Conservation (phyloP, 2,797 vertebrate species). For the Neostethus bicornis region DNA sequence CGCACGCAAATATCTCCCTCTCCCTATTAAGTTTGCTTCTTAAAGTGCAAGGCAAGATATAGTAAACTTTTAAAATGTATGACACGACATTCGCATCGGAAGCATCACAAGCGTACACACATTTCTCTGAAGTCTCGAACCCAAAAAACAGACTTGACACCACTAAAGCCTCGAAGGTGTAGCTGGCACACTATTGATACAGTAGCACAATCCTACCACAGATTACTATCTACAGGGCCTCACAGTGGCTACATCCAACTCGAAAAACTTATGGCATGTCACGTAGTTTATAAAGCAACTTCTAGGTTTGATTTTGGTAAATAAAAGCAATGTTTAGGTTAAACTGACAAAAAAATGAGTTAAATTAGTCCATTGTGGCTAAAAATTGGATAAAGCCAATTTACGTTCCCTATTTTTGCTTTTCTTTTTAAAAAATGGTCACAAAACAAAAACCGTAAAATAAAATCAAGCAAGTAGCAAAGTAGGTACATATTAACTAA, state of each 20-base stretch:
- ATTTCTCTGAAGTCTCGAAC: constrained; percentile 44
- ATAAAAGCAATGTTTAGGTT: neutral
- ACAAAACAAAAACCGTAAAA: neutral
- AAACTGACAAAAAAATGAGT: neutral
- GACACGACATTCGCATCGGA: constrained; percentile 46
- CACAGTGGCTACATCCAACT: constrained; percentile 22
- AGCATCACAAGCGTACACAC: constrained; percentile 25
- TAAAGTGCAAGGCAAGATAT: constrained; percentile 85
- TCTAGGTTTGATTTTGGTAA: neutral
- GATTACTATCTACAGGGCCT: constrained; percentile 52
- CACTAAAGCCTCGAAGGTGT: constrained; percentile 74
- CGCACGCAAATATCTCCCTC: constrained; percentile 28
- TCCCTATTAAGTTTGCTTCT: constrained; percentile 71
- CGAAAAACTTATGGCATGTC: constrained; percentile 6
- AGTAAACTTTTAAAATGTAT: constrained; percentile 81
- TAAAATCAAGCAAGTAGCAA: neutral
- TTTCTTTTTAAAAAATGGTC: neutral
- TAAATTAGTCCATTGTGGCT: neutral
- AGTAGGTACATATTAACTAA: too few species aligned
- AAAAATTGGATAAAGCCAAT: neutral
- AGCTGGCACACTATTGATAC: constrained; percentile 71
- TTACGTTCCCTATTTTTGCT: neutral
- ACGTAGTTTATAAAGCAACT: neutral
- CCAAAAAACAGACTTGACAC: constrained; percentile 75
- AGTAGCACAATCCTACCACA: constrained; percentile 64